Conservation (phyloP, 2,888 invertebrate genomes). For the Drosophila melanosoma region DNA sequence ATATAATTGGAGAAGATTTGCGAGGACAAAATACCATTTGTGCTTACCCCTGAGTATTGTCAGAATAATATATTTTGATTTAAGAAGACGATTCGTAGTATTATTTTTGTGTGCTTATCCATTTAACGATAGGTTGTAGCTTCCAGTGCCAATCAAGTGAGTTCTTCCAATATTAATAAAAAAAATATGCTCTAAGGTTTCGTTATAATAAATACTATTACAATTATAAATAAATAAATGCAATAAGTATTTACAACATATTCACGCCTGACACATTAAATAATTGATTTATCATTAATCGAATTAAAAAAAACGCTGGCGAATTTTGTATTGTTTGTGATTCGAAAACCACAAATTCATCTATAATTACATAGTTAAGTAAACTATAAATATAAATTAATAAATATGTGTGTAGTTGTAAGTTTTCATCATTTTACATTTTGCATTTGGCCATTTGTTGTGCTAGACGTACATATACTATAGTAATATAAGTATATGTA, state of each 20-base stretch:
- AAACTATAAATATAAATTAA: background rate
- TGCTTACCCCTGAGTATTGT: constrained; percentile 20
- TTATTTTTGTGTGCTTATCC: constrained; percentile 46
- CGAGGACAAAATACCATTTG: constrained; percentile 7
- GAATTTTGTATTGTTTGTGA: constrained; percentile 32
- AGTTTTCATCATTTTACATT: constrained; percentile 5
- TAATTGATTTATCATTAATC: constrained; percentile 6
- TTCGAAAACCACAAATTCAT: constrained; percentile 7
- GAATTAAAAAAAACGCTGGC: background rate
- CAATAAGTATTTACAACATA: background rate
- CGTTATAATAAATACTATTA: constrained; percentile 15
- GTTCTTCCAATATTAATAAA: constrained; percentile 60
- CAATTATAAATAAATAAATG: background rate
- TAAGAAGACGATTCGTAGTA: constrained; percentile 46
- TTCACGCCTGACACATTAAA: background rate
- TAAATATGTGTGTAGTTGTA: constrained; percentile 12
- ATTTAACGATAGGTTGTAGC: constrained; percentile 48
- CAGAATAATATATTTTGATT: constrained; percentile 15
- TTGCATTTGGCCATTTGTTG: constrained; percentile 30
- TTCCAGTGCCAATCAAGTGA: constrained; percentile 73
- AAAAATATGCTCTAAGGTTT: constrained; percentile 17
- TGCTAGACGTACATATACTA: constrained; percentile 12
- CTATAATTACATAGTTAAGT: constrained; percentile 1
- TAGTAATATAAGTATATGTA: background rate
- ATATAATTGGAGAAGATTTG: constrained; percentile 46